phyloP scores from a whole-genome alignment of 2,888 invertebrate genomes.

The Platycheirus albimanus region DNA sequence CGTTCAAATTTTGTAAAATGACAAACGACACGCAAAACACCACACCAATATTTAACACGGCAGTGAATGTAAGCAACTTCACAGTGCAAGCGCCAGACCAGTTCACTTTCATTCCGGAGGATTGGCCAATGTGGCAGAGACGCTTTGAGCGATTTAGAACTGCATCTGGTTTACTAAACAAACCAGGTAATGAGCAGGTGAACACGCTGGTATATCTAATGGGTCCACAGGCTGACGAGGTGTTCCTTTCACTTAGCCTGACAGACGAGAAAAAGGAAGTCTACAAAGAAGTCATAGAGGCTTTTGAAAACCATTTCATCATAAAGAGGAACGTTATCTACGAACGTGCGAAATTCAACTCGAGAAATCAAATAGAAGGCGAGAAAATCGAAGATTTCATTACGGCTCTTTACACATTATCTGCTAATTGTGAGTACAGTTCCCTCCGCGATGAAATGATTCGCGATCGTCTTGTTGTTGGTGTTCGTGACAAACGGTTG shows the following conservation, averaged over 20 bases:
- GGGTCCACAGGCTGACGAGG: not conserved
- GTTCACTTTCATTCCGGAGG: no score
- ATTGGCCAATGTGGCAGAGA: no score
- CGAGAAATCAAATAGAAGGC: constrained; percentile 35
- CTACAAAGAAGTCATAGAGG: not conserved
- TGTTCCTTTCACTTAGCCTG: not conserved
- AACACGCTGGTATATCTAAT: not conserved
- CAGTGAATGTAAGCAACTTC: no score
- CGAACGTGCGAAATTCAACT: constrained; percentile 51
- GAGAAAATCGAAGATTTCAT: constrained; percentile 54
- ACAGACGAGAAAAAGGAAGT: constrained; percentile 19
- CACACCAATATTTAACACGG: no score
- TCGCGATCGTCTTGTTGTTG: constrained; percentile 45
- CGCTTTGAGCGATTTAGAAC: no score
- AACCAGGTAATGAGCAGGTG: no score
- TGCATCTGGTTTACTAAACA: no score
- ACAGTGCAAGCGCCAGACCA: no score
- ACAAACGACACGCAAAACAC: no score
- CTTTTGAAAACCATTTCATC: constrained; percentile 46
- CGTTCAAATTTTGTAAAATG: no score
- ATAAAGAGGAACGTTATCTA: constrained; percentile 43
- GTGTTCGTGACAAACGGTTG: constrained; percentile 24
- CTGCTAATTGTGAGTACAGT: constrained; percentile 44
- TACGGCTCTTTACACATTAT: constrained; percentile 45
- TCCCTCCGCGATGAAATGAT: constrained; percentile 42